Evolutionary conservation across 2,797 vertebrate species (phyloP), one percentile per base, ranked within the genome.

Genomic region (Apodemus agrarius): DNA sequence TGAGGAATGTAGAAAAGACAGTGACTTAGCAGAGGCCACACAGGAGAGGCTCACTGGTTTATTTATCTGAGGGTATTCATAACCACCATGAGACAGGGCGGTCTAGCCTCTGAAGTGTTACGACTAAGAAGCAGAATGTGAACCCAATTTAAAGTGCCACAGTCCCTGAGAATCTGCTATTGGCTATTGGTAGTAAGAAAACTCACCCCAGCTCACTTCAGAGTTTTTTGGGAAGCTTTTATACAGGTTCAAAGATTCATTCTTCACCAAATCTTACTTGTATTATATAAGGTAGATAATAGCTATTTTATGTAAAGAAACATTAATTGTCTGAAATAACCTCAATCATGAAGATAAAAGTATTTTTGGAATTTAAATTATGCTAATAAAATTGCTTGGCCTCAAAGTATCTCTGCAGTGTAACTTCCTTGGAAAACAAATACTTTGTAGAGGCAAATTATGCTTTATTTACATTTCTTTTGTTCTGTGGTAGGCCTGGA

Each of bases 361-460:
- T 19, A 97, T 91, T 94, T 91, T 19, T 84, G 76, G 89, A 93
- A 82, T 88, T 90, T 86, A 96, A 92, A 95, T 87, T 80, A 91
- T 72, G 46, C 57, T 75, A 82, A 63, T 46, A 83, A 96, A 96
- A 92, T 85, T 59, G 89, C 67, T 88, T 63, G 10, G 49, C 46
- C 2, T 24, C 52, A 94, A 92, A 94, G 22, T 49, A 87, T 80
- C 74, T 75, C 75, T 82, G 57, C 61, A 52, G 14, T 78, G 22
- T 84, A 96, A 90, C 3, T 92, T 61, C 3, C 26, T 10, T 82
- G 72, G 10, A 93, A 91, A 96, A 78, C 37, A 88, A 78, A 54
- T 87, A 40, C 81, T 87, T 43, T 65, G 78, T 69, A 87, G 92
- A 94, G 26, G 14, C 19, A 65, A 86, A 78, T 80, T 80, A 96